These are phyloP conservation scores for Myopa tessellatipennis DNA, from an alignment of 2,888 invertebrate species.

Conservation along the genomic window DNA sequence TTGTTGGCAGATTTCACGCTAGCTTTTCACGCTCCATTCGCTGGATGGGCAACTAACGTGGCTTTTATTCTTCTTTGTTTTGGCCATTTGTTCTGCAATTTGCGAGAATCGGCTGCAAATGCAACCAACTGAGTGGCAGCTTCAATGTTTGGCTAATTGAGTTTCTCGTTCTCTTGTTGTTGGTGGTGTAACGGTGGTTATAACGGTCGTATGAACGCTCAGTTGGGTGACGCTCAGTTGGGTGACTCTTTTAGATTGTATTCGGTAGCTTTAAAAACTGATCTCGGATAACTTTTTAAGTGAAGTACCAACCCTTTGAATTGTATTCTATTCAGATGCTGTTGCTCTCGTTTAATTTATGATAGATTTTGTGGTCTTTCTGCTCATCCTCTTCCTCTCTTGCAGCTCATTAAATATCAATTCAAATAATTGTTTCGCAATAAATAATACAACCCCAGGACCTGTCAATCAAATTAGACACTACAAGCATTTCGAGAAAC, in stretches of 20 bases:
- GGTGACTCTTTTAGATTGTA: neutral
- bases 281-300: too few relatives aligned
- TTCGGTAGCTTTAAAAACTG: too few relatives aligned
- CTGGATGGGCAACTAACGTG: constrained; percentile 21
- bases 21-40: constrained; percentile 42
- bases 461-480: too few relatives aligned
- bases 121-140: constrained; percentile 41
- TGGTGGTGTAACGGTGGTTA: constrained; percentile 5
- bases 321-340: too few relatives aligned
- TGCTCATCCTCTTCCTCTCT: too few relatives aligned
- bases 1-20: constrained; percentile 45
- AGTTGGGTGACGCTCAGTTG: constrained; percentile 16
- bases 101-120: constrained; percentile 23
- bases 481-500: too few relatives aligned
- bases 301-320: too few relatives aligned
- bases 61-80: constrained; percentile 24
- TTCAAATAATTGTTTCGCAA: too few relatives aligned
- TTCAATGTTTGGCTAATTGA: constrained; percentile 43
- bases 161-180: constrained; percentile 36
- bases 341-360: too few relatives aligned
- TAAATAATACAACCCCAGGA: too few relatives aligned
- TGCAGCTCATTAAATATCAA: too few relatives aligned
- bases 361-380: too few relatives aligned
- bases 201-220: neutral
- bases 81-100: constrained; percentile 31